Evolutionary conservation across 2,888 invertebrate genomes (phyloP).

Genomic region (Microctonus brassicae): DNA sequence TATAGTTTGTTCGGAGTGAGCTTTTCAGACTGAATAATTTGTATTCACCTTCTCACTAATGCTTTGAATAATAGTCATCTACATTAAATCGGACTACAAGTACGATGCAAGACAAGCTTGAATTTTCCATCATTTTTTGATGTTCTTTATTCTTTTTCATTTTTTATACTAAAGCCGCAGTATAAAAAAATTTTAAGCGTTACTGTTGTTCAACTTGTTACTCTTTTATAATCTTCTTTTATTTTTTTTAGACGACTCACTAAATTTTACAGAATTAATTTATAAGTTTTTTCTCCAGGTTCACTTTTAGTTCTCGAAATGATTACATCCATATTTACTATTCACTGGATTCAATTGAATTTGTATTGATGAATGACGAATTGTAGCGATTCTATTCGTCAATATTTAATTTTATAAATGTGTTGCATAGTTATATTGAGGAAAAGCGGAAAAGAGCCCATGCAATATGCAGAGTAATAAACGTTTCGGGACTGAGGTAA

Average conservation of each 20-base stretch:
- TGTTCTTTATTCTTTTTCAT: background rate
- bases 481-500: no score
- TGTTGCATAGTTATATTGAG: no score
- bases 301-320: background rate
- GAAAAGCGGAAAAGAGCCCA: no score
- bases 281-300: background rate
- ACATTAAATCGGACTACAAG: constrained; percentile 16
- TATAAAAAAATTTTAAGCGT: background rate
- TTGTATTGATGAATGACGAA: no score
- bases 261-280: background rate
- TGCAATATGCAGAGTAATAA: no score
- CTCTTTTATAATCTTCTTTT: background rate
- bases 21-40: constrained; percentile 18
- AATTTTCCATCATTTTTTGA: constrained; percentile 5
- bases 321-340: no score
- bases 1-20: background rate
- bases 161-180: background rate
- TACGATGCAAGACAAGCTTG: constrained; percentile 4
- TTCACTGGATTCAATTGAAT: no score
- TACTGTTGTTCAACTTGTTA: background rate
- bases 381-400: no score
- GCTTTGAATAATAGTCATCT: constrained; percentile 1
- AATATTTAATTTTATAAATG: no score
- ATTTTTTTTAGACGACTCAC: background rate
- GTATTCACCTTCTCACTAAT: constrained; percentile 5